These are phyloP conservation scores for Chloroclysta siterata DNA, from an alignment of 2,888 invertebrate species.

Conservation along the genomic window DNA sequence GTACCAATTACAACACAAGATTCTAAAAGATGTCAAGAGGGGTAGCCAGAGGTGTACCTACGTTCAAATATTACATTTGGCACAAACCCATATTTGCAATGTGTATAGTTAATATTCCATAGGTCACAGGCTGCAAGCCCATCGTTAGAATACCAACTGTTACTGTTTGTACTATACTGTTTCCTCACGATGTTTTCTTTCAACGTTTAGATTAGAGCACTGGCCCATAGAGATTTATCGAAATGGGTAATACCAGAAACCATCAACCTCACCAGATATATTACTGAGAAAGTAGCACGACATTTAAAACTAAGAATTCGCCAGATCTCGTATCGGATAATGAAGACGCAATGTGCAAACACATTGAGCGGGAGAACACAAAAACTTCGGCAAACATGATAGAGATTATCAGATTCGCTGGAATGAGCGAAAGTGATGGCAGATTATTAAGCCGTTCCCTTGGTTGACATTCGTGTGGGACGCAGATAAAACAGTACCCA, in stretches of 20 bases:
- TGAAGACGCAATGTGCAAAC: conserved; percentile 1
- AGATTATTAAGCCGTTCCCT: conserved; percentile 29
- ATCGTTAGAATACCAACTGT: too few species aligned
- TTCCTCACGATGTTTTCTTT: too few species aligned
- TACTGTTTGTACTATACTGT: too few species aligned
- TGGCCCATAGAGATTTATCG: neutral
- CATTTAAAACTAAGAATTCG: conserved; percentile 9
- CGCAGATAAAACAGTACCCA: conserved; percentile 5
- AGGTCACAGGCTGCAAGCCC: too few species aligned
- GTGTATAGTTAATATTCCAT: too few species aligned
- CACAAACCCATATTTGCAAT: too few species aligned
- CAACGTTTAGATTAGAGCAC: too few species aligned
- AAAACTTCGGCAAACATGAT: conserved; percentile 23
- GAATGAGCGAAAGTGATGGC: conserved; percentile 40
- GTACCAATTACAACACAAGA: too few species aligned
- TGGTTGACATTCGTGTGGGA: neutral
- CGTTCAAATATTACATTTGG: too few species aligned
- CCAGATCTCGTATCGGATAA: conserved; percentile 19
- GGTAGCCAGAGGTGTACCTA: too few species aligned
- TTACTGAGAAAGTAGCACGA: conserved; percentile 4
- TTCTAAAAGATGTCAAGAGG: too few species aligned
- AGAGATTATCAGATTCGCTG: conserved; percentile 38
- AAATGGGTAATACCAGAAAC: conserved; percentile 14
- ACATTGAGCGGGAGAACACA: conserved; percentile 20
- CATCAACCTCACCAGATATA: conserved; percentile 1